These are phyloP conservation scores for Upupa epops DNA, from an alignment of 2,113 vertebrate species.

Conservation along the genomic window DNA sequence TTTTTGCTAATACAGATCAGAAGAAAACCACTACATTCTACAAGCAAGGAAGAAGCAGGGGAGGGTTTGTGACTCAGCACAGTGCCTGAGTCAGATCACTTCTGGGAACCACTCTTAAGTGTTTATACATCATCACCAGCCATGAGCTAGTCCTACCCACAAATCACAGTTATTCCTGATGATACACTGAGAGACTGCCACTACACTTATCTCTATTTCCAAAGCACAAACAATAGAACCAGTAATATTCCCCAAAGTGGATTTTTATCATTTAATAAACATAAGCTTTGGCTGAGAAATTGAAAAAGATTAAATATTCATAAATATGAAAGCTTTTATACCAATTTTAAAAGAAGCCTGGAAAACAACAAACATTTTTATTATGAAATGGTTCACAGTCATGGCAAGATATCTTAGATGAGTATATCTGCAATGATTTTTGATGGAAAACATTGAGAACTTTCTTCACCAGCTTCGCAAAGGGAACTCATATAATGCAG, in stretches of 20 bases:
- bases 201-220: background rate
- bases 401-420: background rate
- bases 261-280: conserved; percentile 7
- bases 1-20: background rate
- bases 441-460: background rate
- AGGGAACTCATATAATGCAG: background rate
- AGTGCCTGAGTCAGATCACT: conserved; percentile 37
- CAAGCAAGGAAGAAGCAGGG: background rate
- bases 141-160: background rate
- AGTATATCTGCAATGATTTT: background rate
- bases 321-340: background rate
- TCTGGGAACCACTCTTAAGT: conserved; percentile 1
- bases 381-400: background rate
- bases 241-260: background rate
- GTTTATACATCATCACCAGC: background rate
- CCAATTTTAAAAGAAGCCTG: background rate
- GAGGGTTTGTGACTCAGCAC: conserved; percentile 42
- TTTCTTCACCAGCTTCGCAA: background rate
- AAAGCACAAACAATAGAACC: background rate
- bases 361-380: background rate
- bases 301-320: conserved; percentile 35
- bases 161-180: background rate
- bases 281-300: background rate
- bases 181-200: background rate
- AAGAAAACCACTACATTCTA: conserved; percentile 12